Conservation (phyloP, 2,888 invertebrate genomes). For the Hemicrepidius hirtus region DNA sequence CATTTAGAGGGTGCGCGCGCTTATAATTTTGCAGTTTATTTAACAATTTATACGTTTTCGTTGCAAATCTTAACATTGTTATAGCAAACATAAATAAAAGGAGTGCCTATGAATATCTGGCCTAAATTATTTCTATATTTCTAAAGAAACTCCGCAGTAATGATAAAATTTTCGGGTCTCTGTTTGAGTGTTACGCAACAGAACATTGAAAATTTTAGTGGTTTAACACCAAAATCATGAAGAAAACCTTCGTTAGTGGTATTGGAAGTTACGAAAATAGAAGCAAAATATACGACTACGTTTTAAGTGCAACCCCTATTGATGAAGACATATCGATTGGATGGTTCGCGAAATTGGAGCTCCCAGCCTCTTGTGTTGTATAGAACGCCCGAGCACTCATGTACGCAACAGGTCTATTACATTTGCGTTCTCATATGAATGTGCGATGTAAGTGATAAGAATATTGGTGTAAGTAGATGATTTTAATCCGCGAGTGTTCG, state of each 20-base stretch:
- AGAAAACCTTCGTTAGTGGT: not conserved
- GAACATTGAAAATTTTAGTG: constrained; percentile 10
- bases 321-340: constrained; percentile 60
- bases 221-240: constrained; percentile 1
- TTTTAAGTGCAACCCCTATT: constrained; percentile 25
- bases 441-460: constrained; percentile 67
- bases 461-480: constrained; percentile 63
- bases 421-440: constrained; percentile 68
- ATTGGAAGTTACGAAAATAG: constrained; percentile 6
- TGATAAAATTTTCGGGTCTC: not conserved
- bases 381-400: constrained; percentile 55
- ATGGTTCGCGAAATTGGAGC: constrained; percentile 53
- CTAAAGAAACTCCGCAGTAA: constrained; percentile 2
- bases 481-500: constrained; percentile 58
- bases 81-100: constrained; percentile 17
- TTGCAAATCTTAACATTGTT: constrained; percentile 25
- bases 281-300: constrained; percentile 1
- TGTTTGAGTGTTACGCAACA: constrained; percentile 20
- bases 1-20: constrained; percentile 53
- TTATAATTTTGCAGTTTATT: constrained; percentile 34
- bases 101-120: not conserved
- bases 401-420: constrained; percentile 66
- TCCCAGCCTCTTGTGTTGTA: constrained; percentile 44
- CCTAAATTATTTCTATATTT: constrained; percentile 7
- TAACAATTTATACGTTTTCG: constrained; percentile 31